A percentile compares a stretch with the other conserved stretches of the same genome.
Conservation (phyloP, 2,113 vertebrate genomes). For the Phasianus colchicus region DNA sequence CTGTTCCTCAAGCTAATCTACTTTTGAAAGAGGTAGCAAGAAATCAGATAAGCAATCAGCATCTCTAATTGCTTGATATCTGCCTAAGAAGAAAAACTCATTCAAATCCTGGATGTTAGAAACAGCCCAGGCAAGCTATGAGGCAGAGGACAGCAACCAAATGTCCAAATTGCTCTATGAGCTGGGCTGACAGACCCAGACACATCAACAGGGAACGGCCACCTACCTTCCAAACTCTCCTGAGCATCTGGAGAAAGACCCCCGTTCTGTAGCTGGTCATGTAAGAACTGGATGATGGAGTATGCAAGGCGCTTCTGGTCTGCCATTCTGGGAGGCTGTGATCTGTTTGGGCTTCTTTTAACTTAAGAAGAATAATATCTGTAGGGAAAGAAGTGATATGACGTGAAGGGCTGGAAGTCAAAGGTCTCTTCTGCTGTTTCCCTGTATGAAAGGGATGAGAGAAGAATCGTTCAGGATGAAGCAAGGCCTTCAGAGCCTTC, state of each 20-base stretch:
- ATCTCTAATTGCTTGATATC: neutral
- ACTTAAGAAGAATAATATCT: neutral
- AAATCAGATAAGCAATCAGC: neutral
- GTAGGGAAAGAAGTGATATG: accelerated
- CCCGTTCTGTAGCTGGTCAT: constrained; percentile 87
- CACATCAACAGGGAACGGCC: accelerated
- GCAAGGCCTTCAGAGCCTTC: accelerated
- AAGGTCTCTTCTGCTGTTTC: neutral
- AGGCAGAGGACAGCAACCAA: neutral
- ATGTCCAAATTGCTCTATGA: accelerated
- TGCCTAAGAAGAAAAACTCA: accelerated
- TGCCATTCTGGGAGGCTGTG: constrained; percentile 78
- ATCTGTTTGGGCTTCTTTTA: neutral
- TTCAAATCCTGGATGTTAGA: accelerated
- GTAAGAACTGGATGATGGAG: constrained; percentile 94
- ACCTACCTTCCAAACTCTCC: constrained; percentile 95
- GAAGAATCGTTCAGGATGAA: neutral
- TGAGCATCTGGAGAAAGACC: constrained; percentile 88
- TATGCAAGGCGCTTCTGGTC: constrained; percentile 92
- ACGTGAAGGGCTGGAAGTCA: accelerated
- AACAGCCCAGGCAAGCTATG: neutral
- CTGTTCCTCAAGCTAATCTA: neutral
- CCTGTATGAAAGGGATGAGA: accelerated
- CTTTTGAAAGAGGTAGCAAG: neutral
- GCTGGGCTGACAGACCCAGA: accelerated